These are phyloP conservation scores for Plutomurus gul DNA, from an alignment of 1,140 invertebrate genomes.

Conservation along the genomic window DNA sequence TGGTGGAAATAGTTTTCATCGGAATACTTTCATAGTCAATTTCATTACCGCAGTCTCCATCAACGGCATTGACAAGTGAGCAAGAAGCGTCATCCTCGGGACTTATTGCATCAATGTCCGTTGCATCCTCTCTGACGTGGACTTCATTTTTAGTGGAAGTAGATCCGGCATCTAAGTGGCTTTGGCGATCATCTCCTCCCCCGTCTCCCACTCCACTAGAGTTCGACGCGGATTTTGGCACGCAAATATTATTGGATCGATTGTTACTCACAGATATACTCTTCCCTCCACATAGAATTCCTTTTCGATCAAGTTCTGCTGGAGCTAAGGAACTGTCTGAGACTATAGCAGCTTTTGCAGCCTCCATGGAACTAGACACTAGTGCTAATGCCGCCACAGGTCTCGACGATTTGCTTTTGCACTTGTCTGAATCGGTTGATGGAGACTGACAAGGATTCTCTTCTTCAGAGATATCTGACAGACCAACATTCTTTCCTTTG, in stretches of 20 bases:
- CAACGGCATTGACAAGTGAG: background rate
- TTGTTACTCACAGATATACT: slow-evolving; percentile 2
- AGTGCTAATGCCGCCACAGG: background rate
- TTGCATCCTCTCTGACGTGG: slow-evolving; percentile 9
- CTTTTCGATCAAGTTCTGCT: background rate
- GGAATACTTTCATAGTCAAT: slow-evolving; percentile 22
- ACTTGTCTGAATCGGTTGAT: too few species aligned
- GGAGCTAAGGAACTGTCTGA: background rate
- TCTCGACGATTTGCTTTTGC: background rate
- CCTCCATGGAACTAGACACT: background rate
- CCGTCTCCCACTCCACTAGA: background rate
- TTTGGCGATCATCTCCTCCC: background rate
- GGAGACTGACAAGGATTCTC: slow-evolving; percentile 29
- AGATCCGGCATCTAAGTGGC: background rate
- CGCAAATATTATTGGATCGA: slow-evolving; percentile 7
- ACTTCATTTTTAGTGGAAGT: slow-evolving; percentile 17
- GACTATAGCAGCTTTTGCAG: background rate
- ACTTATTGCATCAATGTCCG: background rate
- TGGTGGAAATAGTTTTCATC: background rate
- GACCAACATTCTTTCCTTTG: slow-evolving; percentile 38
- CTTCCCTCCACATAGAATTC: background rate
- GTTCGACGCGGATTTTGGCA: slow-evolving; percentile 6
- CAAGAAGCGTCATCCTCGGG: background rate
- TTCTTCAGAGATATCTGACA: slow-evolving; percentile 45
- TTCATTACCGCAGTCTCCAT: background rate